Percentiles rank a stretch among this genome's conserved stretches.
These are phyloP conservation scores for Brachionus rotundiformis DNA, from an alignment of 1,140 invertebrate species.

Conservation along the genomic window DNA sequence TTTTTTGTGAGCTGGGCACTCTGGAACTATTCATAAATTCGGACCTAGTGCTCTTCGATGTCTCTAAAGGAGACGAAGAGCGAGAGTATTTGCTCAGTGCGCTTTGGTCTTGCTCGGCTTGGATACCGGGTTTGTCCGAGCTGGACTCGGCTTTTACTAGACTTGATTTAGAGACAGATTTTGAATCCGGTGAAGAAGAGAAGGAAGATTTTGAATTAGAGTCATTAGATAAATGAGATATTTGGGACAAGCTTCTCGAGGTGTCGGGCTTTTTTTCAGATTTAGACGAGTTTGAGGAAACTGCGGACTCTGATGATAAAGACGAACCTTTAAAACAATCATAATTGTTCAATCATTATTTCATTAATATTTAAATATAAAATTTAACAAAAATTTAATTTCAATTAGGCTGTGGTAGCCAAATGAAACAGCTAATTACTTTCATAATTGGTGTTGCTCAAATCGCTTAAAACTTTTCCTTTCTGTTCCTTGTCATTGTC, in stretches of 20 bases:
- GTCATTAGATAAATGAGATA: neutral
- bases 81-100: neutral
- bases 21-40: conserved; percentile 27
- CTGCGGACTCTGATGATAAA: neutral
- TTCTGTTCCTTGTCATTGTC: neutral
- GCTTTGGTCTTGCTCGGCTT: neutral
- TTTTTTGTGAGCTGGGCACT: neutral
- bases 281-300: neutral
- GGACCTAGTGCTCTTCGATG: neutral
- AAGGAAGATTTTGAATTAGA: conserved; percentile 5
- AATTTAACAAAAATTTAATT: neutral
- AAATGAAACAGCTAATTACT: neutral
- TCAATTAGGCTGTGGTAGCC: neutral
- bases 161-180: neutral
- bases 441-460: conserved; percentile 38
- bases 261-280: neutral
- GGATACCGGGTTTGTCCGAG: neutral
- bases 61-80: neutral
- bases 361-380: too few relatives aligned
- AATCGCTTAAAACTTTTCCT: conserved; percentile 29
- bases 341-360: neutral
- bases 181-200: neutral
- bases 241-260: conserved; percentile 9
- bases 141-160: neutral
- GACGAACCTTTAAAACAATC: neutral